Conservation (phyloP, 2,888 invertebrate species). For the Schizaphis graminum region DNA sequence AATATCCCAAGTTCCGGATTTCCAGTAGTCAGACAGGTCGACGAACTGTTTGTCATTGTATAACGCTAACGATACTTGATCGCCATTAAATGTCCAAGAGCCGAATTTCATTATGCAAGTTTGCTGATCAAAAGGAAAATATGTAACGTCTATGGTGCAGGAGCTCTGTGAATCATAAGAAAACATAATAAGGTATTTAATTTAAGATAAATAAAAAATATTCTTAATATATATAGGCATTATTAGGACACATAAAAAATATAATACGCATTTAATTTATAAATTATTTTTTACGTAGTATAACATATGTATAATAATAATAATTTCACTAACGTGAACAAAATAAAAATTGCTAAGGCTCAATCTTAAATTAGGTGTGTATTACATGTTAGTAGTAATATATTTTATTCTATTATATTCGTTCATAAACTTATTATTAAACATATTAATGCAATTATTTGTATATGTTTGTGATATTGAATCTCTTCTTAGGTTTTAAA, state of each 20-base stretch:
- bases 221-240: background rate
- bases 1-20: constrained; percentile 99
- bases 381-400: background rate
- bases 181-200: background rate
- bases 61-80: constrained; percentile 93
- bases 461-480: background rate
- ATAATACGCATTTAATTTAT: background rate
- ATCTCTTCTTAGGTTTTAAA: background rate
- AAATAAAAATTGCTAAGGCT: background rate
- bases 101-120: constrained; percentile 99
- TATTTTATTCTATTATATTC: background rate
- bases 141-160: constrained; percentile 98
- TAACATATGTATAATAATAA: background rate
- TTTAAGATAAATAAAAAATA: no score
- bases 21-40: constrained; percentile 97
- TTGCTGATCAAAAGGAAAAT: constrained; percentile 99
- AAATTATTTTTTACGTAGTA: background rate
- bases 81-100: constrained; percentile 97
- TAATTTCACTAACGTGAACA: background rate
- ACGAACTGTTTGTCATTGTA: constrained; percentile 97
- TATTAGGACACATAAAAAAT: background rate
- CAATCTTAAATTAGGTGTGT: background rate
- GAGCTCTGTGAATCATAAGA: constrained; percentile 81
- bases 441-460: background rate
- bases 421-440: constrained; percentile 31